A percentile compares a stretch with the other conserved stretches of the same genome.
Conservation (phyloP, 2,797 vertebrate genomes). For the Myotis daubentonii region DNA sequence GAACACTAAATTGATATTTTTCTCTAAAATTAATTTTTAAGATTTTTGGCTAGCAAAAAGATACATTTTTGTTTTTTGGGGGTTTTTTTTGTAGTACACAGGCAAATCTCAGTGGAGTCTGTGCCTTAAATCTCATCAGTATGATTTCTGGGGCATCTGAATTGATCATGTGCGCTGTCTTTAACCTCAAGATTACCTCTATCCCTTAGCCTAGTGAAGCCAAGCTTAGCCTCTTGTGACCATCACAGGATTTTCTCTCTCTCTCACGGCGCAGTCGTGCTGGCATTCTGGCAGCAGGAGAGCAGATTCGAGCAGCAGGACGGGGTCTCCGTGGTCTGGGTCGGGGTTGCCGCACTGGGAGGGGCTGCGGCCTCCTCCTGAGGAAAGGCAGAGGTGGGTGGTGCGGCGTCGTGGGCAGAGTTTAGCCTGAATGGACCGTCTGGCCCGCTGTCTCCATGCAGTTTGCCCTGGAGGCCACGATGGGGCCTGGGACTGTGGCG, state of each 20-base stretch:
- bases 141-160: not conserved
- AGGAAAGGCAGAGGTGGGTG: not conserved
- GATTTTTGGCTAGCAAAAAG: not conserved
- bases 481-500: not conserved
- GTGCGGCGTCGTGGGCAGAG: not conserved
- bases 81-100: not conserved
- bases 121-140: not conserved
- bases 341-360: not conserved
- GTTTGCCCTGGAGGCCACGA: not conserved
- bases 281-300: not conserved
- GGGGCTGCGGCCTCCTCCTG: not conserved
- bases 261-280: not conserved
- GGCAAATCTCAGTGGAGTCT: not conserved
- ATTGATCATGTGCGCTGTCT: not conserved
- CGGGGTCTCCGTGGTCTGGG: not conserved
- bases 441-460: not conserved
- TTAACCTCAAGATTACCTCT: not conserved
- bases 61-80: not conserved
- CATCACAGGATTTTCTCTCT: not conserved
- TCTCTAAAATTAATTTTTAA: not conserved
- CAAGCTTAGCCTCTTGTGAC: not conserved
- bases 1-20: not conserved
- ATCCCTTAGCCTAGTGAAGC: not conserved
- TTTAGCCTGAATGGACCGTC: not conserved
- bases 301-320: not conserved